phyloP scores from a whole-genome alignment of 2,797 vertebrate genomes.

The Delichon dasypus region DNA sequence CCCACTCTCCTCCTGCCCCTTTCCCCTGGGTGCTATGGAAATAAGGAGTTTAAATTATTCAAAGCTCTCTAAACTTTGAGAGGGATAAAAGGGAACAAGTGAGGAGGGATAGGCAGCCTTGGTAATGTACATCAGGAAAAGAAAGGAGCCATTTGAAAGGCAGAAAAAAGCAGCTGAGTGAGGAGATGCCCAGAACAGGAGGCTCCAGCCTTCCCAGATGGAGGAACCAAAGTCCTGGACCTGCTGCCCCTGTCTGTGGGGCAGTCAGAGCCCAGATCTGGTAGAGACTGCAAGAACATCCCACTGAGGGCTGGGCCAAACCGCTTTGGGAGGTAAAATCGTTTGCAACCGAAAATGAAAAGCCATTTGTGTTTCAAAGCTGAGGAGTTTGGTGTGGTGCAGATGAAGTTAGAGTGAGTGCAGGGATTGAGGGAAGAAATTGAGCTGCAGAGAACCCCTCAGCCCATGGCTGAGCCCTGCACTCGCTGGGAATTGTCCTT shows the following conservation, averaged over 20 bases:
- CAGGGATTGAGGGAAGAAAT: background rate
- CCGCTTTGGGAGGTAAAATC: background rate
- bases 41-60: background rate
- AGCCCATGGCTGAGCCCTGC: background rate
- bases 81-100: background rate
- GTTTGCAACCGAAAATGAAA: background rate
- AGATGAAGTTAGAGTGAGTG: background rate
- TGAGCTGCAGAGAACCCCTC: background rate
- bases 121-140: background rate
- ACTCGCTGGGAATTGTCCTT: background rate
- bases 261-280: background rate
- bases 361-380: background rate
- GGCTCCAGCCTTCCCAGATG: background rate
- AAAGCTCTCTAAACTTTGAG: background rate
- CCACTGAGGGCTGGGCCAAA: background rate
- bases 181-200: background rate
- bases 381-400: accelerated
- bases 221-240: background rate
- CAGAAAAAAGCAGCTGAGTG: background rate
- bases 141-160: background rate
- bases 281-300: background rate
- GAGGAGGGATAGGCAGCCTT: background rate
- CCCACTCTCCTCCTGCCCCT: background rate
- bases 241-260: background rate
- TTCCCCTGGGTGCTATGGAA: background rate